Evolutionary conservation across 2,888 invertebrate species (phyloP).

Genomic region (Ophion ellenae): DNA sequence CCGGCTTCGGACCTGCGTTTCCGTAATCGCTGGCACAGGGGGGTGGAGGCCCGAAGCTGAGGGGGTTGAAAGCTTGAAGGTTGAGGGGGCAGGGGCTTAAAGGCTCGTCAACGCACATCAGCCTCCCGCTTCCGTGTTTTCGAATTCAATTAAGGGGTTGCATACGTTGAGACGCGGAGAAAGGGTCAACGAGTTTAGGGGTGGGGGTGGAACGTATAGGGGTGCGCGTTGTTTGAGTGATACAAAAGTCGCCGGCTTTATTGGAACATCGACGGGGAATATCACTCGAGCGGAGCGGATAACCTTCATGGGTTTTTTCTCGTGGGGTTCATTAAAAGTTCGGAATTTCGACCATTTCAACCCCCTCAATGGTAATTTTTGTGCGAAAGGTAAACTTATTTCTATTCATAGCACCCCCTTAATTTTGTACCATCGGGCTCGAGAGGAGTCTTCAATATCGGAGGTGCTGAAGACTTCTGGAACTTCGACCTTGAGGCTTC

Average conservation of each 20-base stretch:
- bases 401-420: not conserved
- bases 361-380: not conserved
- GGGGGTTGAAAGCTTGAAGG: not conserved
- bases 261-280: too few relatives aligned
- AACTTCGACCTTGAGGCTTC: conserved; percentile 16
- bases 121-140: conserved; percentile 33
- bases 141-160: conserved; percentile 42
- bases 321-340: not conserved
- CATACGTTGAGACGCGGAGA: not conserved
- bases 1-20: not conserved
- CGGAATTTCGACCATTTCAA: not conserved
- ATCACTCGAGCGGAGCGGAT: not conserved
- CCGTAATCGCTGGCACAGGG: not conserved
- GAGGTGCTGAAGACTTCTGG: not conserved
- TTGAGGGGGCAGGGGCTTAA: too few relatives aligned
- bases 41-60: not conserved
- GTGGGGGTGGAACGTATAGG: not conserved
- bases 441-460: not conserved
- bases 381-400: not conserved
- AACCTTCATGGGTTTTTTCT: not conserved
- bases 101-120: conserved; percentile 19
- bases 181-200: not conserved
- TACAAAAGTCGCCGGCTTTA: too few relatives aligned
- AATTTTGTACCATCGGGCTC: not conserved
- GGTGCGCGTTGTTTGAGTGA: too few relatives aligned